A percentile compares a stretch with the other conserved stretches of the same genome.
Evolutionary conservation across 2,113 vertebrate species (phyloP).

Genomic region (Balaenoptera acutorostrata): DNA sequence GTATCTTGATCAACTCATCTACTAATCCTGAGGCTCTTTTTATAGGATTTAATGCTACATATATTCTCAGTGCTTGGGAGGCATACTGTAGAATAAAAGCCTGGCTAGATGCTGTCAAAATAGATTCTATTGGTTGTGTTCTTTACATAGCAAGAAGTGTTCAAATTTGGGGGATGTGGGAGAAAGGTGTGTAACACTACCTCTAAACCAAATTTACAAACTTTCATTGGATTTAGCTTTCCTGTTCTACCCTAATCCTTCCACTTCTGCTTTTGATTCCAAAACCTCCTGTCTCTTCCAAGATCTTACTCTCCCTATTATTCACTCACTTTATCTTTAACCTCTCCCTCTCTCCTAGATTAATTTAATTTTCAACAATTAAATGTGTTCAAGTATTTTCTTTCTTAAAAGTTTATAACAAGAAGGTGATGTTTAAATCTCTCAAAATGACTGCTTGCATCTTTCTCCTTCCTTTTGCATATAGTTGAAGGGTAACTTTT

Average conservation of each 20-base stretch:
- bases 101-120: not conserved
- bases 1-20: not conserved
- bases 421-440: not conserved
- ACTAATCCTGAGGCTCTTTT: not conserved
- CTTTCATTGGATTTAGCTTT: not conserved
- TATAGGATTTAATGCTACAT: not conserved
- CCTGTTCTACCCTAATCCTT: not conserved
- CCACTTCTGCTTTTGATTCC: not conserved
- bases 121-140: slow-evolving; percentile 19
- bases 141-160: not conserved
- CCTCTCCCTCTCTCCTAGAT: not conserved
- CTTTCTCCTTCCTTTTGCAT: not conserved
- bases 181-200: not conserved
- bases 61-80: not conserved
- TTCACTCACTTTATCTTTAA: not conserved
- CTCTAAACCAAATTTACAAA: not conserved
- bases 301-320: not conserved
- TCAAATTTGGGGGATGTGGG: not conserved
- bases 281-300: not conserved
- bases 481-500: not conserved
- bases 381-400: not conserved
- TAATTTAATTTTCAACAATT: not conserved
- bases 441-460: not conserved
- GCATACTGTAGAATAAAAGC: not conserved
- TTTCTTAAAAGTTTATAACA: not conserved